Evolutionary conservation across 2,797 vertebrate species (phyloP).

Genomic region (Leontocebus nigricollis): DNA sequence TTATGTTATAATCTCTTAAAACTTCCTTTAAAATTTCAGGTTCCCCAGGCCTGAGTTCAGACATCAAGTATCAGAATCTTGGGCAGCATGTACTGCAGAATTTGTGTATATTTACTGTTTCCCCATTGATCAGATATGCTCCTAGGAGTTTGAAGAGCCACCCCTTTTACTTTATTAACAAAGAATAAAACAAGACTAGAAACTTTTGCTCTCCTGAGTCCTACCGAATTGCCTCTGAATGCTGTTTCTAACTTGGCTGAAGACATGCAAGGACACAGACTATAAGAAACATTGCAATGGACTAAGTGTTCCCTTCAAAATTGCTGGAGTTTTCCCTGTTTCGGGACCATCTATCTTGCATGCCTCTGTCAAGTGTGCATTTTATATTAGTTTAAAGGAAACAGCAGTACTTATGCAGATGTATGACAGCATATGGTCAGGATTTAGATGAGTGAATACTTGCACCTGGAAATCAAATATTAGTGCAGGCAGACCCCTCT

Average conservation of each 20-base stretch:
- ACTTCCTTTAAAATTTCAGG: neutral
- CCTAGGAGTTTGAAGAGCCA: neutral
- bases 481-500: conserved; percentile 16
- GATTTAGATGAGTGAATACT: conserved; percentile 61
- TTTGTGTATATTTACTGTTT: neutral
- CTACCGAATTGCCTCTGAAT: neutral
- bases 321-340: neutral
- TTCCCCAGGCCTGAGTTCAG: neutral
- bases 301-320: neutral
- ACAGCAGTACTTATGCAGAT: conserved; percentile 51
- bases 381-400: conserved; percentile 42
- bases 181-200: neutral
- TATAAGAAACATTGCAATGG: neutral
- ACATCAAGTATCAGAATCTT: neutral
- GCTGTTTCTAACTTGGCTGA: neutral
- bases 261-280: neutral
- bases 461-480: conserved; percentile 67
- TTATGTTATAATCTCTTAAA: neutral
- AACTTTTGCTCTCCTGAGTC: neutral
- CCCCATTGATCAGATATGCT: neutral
- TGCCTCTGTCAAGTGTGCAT: neutral
- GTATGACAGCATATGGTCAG: conserved; percentile 6
- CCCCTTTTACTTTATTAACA: neutral
- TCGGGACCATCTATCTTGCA: neutral
- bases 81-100: neutral